A percentile compares a stretch with the other conserved stretches of the same genome.
These are phyloP conservation scores for Malacoraja senta DNA, from an alignment of 2,797 vertebrate species.

Conservation along the genomic window DNA sequence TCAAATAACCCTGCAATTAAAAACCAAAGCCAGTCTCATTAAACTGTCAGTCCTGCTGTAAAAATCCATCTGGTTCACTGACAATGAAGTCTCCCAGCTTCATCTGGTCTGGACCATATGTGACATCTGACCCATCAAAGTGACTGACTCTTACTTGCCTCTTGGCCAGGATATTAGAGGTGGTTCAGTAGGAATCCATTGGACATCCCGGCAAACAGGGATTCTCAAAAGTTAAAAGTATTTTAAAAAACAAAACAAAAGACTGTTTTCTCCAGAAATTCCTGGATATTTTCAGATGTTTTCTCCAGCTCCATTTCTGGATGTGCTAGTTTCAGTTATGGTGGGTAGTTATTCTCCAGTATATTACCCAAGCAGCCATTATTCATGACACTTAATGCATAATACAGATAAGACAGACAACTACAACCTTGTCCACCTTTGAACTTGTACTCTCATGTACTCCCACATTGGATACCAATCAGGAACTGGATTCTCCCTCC, in stretches of 20 bases:
- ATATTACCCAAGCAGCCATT: not conserved
- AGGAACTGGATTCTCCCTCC: not conserved
- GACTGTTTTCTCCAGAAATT: not conserved
- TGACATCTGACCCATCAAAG: too few relatives aligned
- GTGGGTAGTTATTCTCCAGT: not conserved
- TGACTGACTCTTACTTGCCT: too few relatives aligned
- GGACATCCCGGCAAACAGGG: too few relatives aligned
- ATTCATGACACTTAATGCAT: not conserved
- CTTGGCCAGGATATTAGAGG: too few relatives aligned
- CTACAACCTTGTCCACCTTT: not conserved
- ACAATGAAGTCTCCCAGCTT: too few relatives aligned
- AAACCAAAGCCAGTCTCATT: too few relatives aligned
- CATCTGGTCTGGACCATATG: too few relatives aligned
- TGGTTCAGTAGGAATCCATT: too few relatives aligned
- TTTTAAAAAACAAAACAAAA: not conserved
- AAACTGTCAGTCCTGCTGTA: too few relatives aligned
- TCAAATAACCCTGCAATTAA: too few relatives aligned
- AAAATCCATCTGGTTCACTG: too few relatives aligned
- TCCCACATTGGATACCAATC: not conserved
- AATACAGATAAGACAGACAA: too few relatives aligned
- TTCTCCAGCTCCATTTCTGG: not conserved
- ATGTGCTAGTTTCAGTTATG: not conserved
- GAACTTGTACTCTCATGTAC: not conserved
- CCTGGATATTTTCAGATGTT: not conserved
- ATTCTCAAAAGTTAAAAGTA: not conserved